These are phyloP conservation scores for Leucopsar rothschildi DNA, from an alignment of 2,113 vertebrate genomes.

Conservation along the genomic window DNA sequence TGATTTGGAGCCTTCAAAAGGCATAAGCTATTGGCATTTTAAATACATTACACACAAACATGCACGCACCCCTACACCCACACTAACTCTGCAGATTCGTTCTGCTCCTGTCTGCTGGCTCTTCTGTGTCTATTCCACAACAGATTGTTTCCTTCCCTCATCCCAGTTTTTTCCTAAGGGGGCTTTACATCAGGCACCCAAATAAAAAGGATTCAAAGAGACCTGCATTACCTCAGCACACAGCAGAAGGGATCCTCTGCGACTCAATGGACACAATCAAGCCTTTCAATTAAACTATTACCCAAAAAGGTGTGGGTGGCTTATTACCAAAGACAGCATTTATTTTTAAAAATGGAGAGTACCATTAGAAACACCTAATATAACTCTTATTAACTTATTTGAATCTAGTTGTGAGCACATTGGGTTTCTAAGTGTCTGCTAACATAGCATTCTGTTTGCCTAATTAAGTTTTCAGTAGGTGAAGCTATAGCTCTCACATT, in stretches of 20 bases:
- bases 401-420: slow-evolving; percentile 26
- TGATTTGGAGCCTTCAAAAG: slow-evolving; percentile 58
- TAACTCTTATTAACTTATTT: slow-evolving; percentile 55
- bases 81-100: slow-evolving; percentile 32
- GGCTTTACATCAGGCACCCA: slow-evolving; percentile 1
- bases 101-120: slow-evolving; percentile 46
- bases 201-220: not conserved
- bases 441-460: slow-evolving; percentile 61
- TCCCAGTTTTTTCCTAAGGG: not conserved
- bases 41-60: slow-evolving; percentile 46
- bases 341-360: not conserved
- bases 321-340: slow-evolving; percentile 48
- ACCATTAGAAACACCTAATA: slow-evolving; percentile 65
- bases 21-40: slow-evolving; percentile 56
- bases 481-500: slow-evolving; percentile 29
- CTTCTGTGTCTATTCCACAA: not conserved
- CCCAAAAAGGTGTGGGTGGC: slow-evolving; percentile 11
- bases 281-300: slow-evolving; percentile 26
- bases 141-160: slow-evolving; percentile 20
- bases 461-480: slow-evolving; percentile 59
- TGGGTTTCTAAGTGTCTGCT: slow-evolving; percentile 43
- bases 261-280: slow-evolving; percentile 4
- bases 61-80: slow-evolving; percentile 47
- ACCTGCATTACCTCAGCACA: not conserved
- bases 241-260: slow-evolving; percentile 6